phyloP scores from a whole-genome alignment of 2,888 invertebrate species.

The Quadroppia sp. region DNA sequence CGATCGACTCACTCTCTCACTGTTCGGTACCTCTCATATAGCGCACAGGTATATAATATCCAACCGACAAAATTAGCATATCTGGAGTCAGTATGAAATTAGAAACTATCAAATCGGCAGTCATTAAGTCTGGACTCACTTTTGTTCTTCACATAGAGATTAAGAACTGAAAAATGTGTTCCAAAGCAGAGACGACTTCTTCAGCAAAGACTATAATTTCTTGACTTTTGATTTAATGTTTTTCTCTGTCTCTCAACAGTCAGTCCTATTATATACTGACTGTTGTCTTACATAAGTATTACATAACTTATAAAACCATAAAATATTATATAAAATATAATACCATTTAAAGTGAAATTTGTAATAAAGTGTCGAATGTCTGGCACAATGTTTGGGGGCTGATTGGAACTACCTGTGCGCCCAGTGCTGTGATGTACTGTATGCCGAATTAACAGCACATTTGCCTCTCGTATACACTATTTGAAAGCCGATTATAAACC shows the following conservation, averaged over 20 bases:
- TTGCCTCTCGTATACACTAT: neutral
- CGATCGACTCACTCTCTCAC: conserved; percentile 14
- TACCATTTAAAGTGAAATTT: conserved; percentile 23
- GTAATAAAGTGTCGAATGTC: conserved; percentile 20
- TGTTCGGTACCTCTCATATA: neutral
- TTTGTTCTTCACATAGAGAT: neutral
- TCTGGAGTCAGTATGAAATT: conserved; percentile 35
- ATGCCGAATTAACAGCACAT: conserved; percentile 5
- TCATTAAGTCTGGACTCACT: conserved; percentile 33
- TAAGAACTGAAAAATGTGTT: neutral
- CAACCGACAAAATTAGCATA: conserved; percentile 27
- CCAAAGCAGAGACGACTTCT: neutral
- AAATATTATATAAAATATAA: neutral
- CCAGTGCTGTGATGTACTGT: neutral
- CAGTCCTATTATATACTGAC: too few species aligned
- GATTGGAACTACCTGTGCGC: conserved; percentile 25
- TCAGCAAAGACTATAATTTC: conserved; percentile 29
- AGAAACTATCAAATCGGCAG: conserved; percentile 30
- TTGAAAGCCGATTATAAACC: conserved; percentile 29
- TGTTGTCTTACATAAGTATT: neutral
- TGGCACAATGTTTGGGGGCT: conserved; percentile 9
- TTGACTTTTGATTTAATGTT: conserved; percentile 23
- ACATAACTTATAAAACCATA: neutral
- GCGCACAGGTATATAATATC: conserved; percentile 7
- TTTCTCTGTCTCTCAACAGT: neutral